Conservation (phyloP, 2,797 vertebrate genomes). For the Manis crassicaudata region DNA sequence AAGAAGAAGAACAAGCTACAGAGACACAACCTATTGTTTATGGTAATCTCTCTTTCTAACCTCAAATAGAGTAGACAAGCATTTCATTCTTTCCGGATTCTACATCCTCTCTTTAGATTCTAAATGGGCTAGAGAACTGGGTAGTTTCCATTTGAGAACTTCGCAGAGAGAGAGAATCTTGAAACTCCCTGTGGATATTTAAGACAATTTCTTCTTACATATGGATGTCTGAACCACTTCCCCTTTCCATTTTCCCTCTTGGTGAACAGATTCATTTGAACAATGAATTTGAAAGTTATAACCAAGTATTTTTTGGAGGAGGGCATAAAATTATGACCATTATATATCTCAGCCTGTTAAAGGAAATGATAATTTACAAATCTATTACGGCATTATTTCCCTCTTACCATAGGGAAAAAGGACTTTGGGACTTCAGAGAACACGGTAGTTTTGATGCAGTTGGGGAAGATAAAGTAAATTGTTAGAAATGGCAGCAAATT, state of each 20-base stretch:
- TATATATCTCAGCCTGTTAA: slow-evolving; percentile 15
- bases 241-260: slow-evolving; percentile 1
- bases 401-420: neutral
- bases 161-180: slow-evolving; percentile 1
- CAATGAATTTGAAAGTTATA: neutral
- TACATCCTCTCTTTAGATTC: slow-evolving; percentile 38
- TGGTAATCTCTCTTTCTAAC: slow-evolving; percentile 88
- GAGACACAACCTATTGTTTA: slow-evolving; percentile 99
- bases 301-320: neutral
- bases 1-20: slow-evolving; percentile 99
- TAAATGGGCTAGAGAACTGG: slow-evolving; percentile 5
- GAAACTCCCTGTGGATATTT: neutral
- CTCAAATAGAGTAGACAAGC: neutral
- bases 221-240: neutral
- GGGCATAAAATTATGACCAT: slow-evolving; percentile 7
- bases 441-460: slow-evolving; percentile 38
- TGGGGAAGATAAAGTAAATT: neutral
- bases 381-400: neutral
- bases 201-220: slow-evolving; percentile 34
- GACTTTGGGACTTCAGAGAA: neutral
- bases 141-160: slow-evolving; percentile 40
- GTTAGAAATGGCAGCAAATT: neutral
- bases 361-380: slow-evolving; percentile 19
- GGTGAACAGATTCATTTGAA: slow-evolving; percentile 15
- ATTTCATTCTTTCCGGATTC: neutral